Conservation (phyloP, 2,113 vertebrate species). For the Lasiurus borealis region DNA sequence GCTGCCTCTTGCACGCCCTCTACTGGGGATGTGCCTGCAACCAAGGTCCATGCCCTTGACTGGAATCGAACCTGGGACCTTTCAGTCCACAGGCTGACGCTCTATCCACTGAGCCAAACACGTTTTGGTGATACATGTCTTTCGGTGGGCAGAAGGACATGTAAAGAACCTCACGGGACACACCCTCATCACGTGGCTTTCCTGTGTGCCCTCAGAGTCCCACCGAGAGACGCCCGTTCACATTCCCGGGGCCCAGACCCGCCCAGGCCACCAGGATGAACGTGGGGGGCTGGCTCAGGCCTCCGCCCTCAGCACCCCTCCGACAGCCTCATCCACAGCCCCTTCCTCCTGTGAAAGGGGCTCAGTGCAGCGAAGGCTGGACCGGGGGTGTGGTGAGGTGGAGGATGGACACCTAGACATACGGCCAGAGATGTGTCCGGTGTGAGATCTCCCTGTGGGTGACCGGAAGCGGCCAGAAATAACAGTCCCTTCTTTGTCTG, state of each 20-base stretch:
- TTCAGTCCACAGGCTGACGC: too few relatives aligned
- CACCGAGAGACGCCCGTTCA: background rate
- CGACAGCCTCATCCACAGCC: background rate
- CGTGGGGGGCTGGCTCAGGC: background rate
- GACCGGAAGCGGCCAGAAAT: background rate
- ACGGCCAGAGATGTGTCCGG: background rate
- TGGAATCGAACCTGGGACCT: too few relatives aligned
- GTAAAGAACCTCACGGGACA: background rate
- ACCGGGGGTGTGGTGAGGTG: background rate
- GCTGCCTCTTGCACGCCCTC: too few relatives aligned
- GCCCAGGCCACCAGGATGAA: fast-evolving
- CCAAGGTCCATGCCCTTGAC: too few relatives aligned
- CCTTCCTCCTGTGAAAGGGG: background rate
- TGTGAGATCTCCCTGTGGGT: background rate
- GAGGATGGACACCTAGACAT: background rate
- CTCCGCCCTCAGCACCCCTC: background rate
- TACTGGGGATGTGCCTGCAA: too few relatives aligned
- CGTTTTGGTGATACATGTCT: background rate
- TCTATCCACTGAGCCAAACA: too few relatives aligned
- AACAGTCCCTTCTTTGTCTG: background rate
- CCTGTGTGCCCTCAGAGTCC: fast-evolving
- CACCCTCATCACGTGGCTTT: too few relatives aligned
- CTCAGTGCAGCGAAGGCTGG: background rate
- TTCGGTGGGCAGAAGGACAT: background rate
- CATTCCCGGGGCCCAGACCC: background rate